phyloP scores from a whole-genome alignment of 30 jellyfish, hydroid and myxozoan species.

The Phacellophora camtschatica region DNA sequence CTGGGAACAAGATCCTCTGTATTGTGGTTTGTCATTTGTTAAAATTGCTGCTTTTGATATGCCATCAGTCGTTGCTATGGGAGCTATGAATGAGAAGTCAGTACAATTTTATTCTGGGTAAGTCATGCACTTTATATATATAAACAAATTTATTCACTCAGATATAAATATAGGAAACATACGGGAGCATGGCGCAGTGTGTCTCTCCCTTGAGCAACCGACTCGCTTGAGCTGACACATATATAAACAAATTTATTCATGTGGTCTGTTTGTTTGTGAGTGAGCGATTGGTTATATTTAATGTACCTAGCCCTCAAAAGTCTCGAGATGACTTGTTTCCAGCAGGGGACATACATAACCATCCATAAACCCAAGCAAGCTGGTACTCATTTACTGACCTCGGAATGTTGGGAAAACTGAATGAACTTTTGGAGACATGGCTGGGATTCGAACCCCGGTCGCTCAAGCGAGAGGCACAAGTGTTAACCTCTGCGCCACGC shows the following conservation, averaged over 20 bases:
- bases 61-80: constrained; percentile 49
- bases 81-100: constrained; percentile 1
- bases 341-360: too few species aligned
- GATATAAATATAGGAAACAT: background rate
- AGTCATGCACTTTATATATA: background rate
- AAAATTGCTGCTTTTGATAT: constrained; percentile 64
- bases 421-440: too few species aligned
- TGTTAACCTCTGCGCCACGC: too few species aligned
- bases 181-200: background rate
- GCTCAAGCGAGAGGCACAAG: too few species aligned
- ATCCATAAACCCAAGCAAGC: too few species aligned
- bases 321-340: too few species aligned
- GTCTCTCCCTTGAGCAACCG: background rate
- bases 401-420: too few species aligned
- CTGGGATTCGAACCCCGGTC: too few species aligned
- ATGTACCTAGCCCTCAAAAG: too few species aligned
- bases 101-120: constrained; percentile 25
- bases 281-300: too few species aligned
- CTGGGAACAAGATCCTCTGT: constrained; percentile 77
- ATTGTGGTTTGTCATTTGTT: constrained; percentile 74
- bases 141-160: background rate
- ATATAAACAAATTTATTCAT: background rate
- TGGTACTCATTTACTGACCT: too few species aligned
- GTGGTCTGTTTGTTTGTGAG: too few species aligned
- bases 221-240: background rate